A percentile compares a stretch with the other conserved stretches of the same genome.
These are phyloP conservation scores for Melipona quadrifasciata DNA, from an alignment of 1,140 invertebrate species.

Conservation along the genomic window DNA sequence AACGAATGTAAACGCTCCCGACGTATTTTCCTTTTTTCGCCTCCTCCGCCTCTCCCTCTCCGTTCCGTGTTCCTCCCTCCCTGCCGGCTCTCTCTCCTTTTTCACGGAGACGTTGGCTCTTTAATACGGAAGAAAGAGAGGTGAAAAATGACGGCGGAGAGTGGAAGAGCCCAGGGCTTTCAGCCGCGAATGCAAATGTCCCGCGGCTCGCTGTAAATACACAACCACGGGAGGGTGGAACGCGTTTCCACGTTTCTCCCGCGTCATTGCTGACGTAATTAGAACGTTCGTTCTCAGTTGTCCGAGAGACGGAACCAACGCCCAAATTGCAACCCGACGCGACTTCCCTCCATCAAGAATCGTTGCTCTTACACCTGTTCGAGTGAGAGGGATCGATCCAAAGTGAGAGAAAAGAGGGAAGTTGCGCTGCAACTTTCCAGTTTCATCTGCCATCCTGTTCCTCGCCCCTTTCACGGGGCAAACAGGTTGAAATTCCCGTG, in stretches of 20 bases:
- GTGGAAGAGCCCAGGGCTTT: constrained; percentile 22
- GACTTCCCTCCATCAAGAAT: background rate
- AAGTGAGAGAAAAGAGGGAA: background rate
- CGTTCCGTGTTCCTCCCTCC: background rate
- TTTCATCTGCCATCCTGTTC: background rate
- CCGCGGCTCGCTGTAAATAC: constrained; percentile 23
- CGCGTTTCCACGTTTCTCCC: background rate
- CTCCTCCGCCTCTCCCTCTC: background rate
- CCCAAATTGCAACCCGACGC: background rate
- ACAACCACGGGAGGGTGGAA: constrained; percentile 3
- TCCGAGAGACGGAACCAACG: too few species aligned
- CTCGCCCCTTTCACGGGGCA: too few species aligned
- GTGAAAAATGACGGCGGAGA: constrained; percentile 41
- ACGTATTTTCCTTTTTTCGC: constrained; percentile 6
- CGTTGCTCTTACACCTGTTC: background rate
- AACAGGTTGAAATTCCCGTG: constrained; percentile 6
- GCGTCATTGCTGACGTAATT: constrained; percentile 9
- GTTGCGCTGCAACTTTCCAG: background rate
- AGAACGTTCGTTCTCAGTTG: background rate
- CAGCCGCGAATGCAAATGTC: constrained; percentile 36
- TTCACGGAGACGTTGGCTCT: constrained; percentile 18
- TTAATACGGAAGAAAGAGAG: constrained; percentile 34
- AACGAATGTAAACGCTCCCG: constrained; percentile 28
- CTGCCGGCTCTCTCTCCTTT: background rate
- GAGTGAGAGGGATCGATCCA: too few species aligned